Evolutionary conservation across 2,113 vertebrate species (phyloP), one percentile per base, ranked within the genome.

Genomic region (Pomatorhinus ruficollis): DNA sequence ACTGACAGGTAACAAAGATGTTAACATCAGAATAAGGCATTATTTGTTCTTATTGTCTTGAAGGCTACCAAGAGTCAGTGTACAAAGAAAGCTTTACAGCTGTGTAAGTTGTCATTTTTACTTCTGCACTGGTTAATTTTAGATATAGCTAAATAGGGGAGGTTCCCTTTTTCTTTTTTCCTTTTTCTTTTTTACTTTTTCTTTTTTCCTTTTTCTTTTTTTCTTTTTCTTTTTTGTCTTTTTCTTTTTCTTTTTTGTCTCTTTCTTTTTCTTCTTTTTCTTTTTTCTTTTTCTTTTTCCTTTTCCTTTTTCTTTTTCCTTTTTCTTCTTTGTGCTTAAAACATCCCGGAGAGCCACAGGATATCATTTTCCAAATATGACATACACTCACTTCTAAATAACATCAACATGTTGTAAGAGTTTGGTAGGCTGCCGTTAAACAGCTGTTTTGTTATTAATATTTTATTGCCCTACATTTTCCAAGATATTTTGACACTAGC

Each of bases 401-500:
- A 54, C 69, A 83, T 65, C 78, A 91, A 40, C 66, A 39, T 89
- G 42, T 93, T 97, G 91, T 94, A 89, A 90, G 64, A 49, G 79
- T 94, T 96, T 66, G 44, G 79, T 82, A 95, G 68, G 74, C 53
- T 59, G 50, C 85, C n/a, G 2, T 95, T 95, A 95, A 97, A 93
- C 92, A 96, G 83, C 92, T 95, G 81, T 94, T 98, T 96, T 94
- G 76, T 97, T 97, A 96, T 98, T 98, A 97, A 97, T 98, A 97
- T 97, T 75, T 95, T 95, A 97, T 94, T 91, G 70, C 72, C 89
- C 77, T 96, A 65, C 12, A 66, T 97, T 92, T 97, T 90, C 91
- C 69, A 84, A 95, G 96, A 95, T 97, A 96, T 97, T 95, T 97
- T 98, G 97, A 97, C 95, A 97, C 84, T 94, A 95, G 57, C 89